These are phyloP conservation scores for Aurelia sp. DNA, from an alignment of 30 jellyfish, hydroid and myxozoan genomes.

Conservation along the genomic window DNA sequence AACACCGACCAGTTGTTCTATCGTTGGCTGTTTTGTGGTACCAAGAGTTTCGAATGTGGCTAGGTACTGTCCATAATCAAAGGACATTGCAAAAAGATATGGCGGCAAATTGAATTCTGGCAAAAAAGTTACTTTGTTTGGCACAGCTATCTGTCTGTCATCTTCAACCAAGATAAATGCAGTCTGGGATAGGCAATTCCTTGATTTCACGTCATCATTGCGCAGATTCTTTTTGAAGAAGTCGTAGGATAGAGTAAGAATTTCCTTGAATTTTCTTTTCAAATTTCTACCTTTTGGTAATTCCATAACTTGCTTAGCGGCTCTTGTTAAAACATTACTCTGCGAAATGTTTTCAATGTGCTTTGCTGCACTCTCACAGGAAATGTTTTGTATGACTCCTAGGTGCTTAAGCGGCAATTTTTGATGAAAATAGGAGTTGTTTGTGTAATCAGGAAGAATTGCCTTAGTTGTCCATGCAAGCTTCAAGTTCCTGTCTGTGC, in stretches of 20 bases:
- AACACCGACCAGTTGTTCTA: conserved; percentile 14
- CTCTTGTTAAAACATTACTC: conserved; percentile 4
- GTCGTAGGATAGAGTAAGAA: conserved; percentile 14
- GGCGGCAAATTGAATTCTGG: conserved; percentile 49
- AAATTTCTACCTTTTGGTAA: neutral
- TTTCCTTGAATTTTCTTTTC: neutral
- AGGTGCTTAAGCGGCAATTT: neutral
- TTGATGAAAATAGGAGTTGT: neutral
- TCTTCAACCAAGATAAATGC: conserved; percentile 5
- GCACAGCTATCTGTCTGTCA: conserved; percentile 3
- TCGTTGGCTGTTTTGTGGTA: conserved; percentile 33
- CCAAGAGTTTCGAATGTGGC: conserved; percentile 48
- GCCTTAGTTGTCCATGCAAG: conserved; percentile 48
- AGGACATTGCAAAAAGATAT: conserved; percentile 38
- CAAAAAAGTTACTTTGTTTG: conserved; percentile 28
- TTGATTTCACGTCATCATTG: neutral
- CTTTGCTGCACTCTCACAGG: conserved; percentile 14
- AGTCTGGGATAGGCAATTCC: neutral
- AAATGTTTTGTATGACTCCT: neutral
- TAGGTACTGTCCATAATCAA: conserved; percentile 29
- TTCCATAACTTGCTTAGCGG: conserved; percentile 7
- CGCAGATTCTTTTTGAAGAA: neutral
- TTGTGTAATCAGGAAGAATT: conserved; percentile 41
- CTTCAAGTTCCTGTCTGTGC: neutral
- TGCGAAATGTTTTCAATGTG: conserved; percentile 18